phyloP scores from a whole-genome alignment of 2,113 vertebrate species.

The Columbina picui region DNA sequence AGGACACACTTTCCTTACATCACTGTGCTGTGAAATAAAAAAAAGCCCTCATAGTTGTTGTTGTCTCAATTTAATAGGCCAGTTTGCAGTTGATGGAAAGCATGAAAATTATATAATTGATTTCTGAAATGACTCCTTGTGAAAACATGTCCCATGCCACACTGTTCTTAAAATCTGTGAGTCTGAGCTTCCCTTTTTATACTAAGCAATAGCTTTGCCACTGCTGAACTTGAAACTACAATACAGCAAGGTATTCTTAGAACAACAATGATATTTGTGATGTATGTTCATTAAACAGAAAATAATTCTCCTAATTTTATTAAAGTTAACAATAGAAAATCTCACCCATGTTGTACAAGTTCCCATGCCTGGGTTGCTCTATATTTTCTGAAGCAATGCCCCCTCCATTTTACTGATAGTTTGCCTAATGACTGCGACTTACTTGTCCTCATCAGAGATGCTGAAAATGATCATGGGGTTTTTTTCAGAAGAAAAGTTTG shows the following conservation, averaged over 20 bases:
- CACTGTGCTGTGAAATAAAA: neutral
- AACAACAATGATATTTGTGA: neutral
- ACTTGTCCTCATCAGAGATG: neutral
- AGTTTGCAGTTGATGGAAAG: neutral
- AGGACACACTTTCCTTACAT: neutral
- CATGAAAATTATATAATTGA: neutral
- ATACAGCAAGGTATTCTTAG: neutral
- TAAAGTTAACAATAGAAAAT: neutral
- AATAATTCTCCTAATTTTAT: neutral
- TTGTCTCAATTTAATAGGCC: neutral
- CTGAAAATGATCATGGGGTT: accelerated
- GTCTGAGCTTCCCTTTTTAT: neutral
- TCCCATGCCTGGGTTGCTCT: neutral
- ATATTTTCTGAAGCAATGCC: neutral
- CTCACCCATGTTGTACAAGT: neutral
- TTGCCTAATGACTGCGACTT: neutral
- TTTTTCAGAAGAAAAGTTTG: neutral
- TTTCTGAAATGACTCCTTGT: neutral
- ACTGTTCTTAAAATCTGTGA: neutral
- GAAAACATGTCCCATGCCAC: neutral
- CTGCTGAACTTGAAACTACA: neutral
- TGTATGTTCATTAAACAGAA: neutral
- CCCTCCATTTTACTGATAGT: neutral
- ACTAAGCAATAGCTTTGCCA: neutral
- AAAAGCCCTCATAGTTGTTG: neutral